Evolutionary conservation across 2,888 invertebrate species (phyloP).

Genomic region (Heliconius erato): DNA sequence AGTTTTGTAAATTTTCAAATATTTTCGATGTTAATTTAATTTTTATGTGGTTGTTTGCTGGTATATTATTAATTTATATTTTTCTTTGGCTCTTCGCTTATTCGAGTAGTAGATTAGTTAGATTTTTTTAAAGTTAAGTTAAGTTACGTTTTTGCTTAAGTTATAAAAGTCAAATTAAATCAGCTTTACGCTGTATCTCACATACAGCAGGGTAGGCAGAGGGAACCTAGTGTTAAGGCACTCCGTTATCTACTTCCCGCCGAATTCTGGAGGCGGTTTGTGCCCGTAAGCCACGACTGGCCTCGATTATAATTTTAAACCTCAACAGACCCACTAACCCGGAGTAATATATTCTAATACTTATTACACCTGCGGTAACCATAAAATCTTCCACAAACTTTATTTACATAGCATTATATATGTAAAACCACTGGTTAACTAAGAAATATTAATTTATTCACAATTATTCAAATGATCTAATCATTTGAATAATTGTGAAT

Average conservation of each 20-base stretch:
- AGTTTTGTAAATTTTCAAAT: too few relatives aligned
- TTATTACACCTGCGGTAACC: background rate
- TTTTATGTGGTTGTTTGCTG: too few relatives aligned
- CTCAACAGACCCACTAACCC: background rate
- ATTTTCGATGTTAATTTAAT: too few relatives aligned
- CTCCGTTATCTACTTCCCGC: too few relatives aligned
- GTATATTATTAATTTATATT: too few relatives aligned
- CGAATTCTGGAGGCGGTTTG: too few relatives aligned
- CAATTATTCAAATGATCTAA: slow-evolving; percentile 46
- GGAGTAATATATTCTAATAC: slow-evolving; percentile 1
- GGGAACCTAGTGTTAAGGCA: background rate
- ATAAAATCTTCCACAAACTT: slow-evolving; percentile 30
- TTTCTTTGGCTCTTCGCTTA: too few relatives aligned
- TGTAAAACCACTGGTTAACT: slow-evolving; percentile 33
- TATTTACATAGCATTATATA: slow-evolving; percentile 32
- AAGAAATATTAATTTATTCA: slow-evolving; percentile 39
- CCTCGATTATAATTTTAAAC: background rate
- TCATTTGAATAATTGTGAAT: background rate
- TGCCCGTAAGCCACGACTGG: too few relatives aligned
- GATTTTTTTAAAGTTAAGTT: too few relatives aligned
- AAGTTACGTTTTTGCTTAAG: too few relatives aligned
- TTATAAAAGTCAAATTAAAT: background rate
- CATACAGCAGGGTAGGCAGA: background rate
- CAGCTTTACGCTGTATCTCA: background rate
- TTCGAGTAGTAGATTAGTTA: too few relatives aligned